A percentile compares a stretch with the other conserved stretches of the same genome.
Conservation (phyloP, 1,140 invertebrate genomes). For the Aricia agestis region DNA sequence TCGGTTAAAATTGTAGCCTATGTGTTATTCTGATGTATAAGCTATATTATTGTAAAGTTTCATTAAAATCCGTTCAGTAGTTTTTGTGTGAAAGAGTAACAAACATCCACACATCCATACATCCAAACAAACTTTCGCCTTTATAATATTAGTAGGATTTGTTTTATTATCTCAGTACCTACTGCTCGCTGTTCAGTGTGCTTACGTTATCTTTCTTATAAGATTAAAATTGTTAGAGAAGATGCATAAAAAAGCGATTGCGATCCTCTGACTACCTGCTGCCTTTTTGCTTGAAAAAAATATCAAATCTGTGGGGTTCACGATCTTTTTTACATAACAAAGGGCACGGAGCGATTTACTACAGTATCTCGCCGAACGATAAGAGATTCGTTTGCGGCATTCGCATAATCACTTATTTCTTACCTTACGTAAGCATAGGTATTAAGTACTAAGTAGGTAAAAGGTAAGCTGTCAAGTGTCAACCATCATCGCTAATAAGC, state of each 20-base stretch:
- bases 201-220: constrained; percentile 3
- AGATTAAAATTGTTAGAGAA: neutral
- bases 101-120: no score
- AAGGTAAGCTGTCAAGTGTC: neutral
- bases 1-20: no score
- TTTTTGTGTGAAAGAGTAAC: no score
- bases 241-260: constrained; percentile 42
- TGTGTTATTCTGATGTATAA: no score
- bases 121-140: no score
- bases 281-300: constrained; percentile 58
- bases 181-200: no score
- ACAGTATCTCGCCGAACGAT: constrained; percentile 35
- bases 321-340: constrained; percentile 62
- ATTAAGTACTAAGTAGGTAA: neutral
- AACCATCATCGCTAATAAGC: neutral
- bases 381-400: neutral
- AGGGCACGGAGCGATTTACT: constrained; percentile 62
- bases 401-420: neutral
- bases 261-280: constrained; percentile 64
- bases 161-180: no score
- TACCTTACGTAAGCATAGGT: no score
- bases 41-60: no score
- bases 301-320: constrained; percentile 60
- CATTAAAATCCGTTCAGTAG: no score
- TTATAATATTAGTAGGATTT: no score